A percentile compares a stretch with the other conserved stretches of the same genome.
Evolutionary conservation across 1,140 invertebrate species (phyloP).

Genomic region (Eueides isabella): DNA sequence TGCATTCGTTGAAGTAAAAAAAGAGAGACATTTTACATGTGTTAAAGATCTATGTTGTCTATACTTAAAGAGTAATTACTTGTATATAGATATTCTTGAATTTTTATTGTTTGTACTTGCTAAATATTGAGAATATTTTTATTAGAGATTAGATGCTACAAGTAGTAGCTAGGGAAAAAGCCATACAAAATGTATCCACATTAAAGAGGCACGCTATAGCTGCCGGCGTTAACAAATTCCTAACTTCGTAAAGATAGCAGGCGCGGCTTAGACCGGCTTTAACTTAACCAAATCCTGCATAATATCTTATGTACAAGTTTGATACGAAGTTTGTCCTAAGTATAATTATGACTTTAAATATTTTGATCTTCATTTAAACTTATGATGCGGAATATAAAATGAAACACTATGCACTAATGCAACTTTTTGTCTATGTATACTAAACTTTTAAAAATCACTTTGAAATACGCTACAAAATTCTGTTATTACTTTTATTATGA

Average conservation of each 20-base stretch:
- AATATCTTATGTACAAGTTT: constrained; percentile 44
- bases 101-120: too few species aligned
- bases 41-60: too few species aligned
- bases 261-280: constrained; percentile 55
- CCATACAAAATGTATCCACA: constrained; percentile 54
- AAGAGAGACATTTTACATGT: too few species aligned
- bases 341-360: constrained; percentile 34
- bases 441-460: too few species aligned
- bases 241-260: constrained; percentile 68
- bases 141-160: background rate
- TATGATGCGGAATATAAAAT: background rate
- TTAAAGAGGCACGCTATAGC: constrained; percentile 51
- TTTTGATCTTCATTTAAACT: constrained; percentile 26
- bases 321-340: constrained; percentile 34
- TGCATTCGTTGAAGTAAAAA: too few species aligned
- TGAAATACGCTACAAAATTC: too few species aligned
- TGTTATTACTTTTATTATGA: too few species aligned
- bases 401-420: background rate
- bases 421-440: background rate
- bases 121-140: too few species aligned
- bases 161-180: background rate
- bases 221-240: constrained; percentile 63
- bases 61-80: too few species aligned
- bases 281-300: constrained; percentile 55
- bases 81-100: too few species aligned